phyloP scores from a whole-genome alignment of 2,113 vertebrate genomes.

The Eclectus roratus region DNA sequence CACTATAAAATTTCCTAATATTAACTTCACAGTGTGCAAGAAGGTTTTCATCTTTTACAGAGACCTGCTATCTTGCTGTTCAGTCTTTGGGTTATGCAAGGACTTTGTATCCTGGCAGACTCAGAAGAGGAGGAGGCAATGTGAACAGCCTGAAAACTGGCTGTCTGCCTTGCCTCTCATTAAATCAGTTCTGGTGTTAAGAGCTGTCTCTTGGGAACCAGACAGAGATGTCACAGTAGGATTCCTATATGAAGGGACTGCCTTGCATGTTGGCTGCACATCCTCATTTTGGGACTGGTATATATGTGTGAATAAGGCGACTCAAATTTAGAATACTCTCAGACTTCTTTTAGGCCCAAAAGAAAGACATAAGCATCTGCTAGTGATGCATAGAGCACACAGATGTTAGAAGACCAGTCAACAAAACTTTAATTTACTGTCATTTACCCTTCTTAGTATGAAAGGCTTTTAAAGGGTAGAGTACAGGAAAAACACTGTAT shows the following conservation, averaged over 20 bases:
- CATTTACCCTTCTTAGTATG: neutral
- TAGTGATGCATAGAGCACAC: neutral
- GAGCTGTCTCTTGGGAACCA: slow-evolving; percentile 39
- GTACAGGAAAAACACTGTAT: neutral
- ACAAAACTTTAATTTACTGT: neutral
- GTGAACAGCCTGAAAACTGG: slow-evolving; percentile 45
- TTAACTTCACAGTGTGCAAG: neutral
- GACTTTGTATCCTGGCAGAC: slow-evolving; percentile 50
- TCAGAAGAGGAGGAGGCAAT: slow-evolving; percentile 21
- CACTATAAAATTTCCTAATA: neutral
- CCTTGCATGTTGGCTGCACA: slow-evolving; percentile 14
- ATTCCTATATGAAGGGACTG: neutral
- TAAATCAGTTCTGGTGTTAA: neutral
- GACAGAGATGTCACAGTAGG: slow-evolving; percentile 31
- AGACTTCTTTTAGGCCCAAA: neutral
- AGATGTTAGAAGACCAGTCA: slow-evolving; percentile 8
- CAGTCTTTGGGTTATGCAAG: slow-evolving; percentile 32
- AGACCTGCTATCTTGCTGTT: neutral
- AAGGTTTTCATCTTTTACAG: neutral
- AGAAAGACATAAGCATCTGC: neutral
- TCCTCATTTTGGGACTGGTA: neutral
- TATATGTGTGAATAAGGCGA: neutral
- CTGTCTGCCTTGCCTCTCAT: slow-evolving; percentile 27
- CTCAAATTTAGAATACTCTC: slow-evolving; percentile 15
- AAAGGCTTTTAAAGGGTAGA: neutral